Evolutionary conservation across 2,888 invertebrate genomes (phyloP).

Genomic region (Trilocha varians): DNA sequence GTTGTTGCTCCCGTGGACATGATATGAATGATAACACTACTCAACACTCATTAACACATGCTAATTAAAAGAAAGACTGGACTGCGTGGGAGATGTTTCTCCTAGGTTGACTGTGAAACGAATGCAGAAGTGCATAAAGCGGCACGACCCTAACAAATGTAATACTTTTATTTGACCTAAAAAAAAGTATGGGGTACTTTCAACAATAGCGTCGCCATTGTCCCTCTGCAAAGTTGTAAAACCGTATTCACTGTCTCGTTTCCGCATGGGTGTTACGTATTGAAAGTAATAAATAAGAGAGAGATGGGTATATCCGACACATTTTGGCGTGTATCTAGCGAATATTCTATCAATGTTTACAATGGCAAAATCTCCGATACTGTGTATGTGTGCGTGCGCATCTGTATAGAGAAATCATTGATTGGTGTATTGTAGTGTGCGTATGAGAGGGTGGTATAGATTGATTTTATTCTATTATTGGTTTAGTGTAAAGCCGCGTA

Average conservation of each 20-base stretch:
- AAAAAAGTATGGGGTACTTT: slow-evolving; percentile 69
- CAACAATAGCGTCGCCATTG: slow-evolving; percentile 69
- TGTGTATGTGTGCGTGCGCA: slow-evolving; percentile 37
- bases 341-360: slow-evolving; percentile 67
- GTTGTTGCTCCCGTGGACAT: slow-evolving; percentile 54
- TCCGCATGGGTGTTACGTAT: slow-evolving; percentile 20
- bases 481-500: slow-evolving; percentile 71
- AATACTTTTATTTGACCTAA: slow-evolving; percentile 72
- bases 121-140: slow-evolving; percentile 62
- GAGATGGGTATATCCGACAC: slow-evolving; percentile 35
- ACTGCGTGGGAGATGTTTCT: slow-evolving; percentile 58
- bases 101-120: slow-evolving; percentile 61
- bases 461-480: slow-evolving; percentile 72
- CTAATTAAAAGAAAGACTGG: slow-evolving; percentile 29
- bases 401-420: slow-evolving; percentile 39
- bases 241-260: slow-evolving; percentile 43
- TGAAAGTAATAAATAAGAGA: slow-evolving; percentile 23
- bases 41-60: slow-evolving; percentile 32
- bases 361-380: slow-evolving; percentile 68
- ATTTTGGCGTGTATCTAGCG: slow-evolving; percentile 55
- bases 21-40: slow-evolving; percentile 13
- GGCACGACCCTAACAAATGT: slow-evolving; percentile 67
- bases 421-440: slow-evolving; percentile 43
- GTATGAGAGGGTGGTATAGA: slow-evolving; percentile 65
- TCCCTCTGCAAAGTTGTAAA: slow-evolving; percentile 63